Evolutionary conservation across 2,888 invertebrate genomes (phyloP).

Genomic region (Papilio elwesi): DNA sequence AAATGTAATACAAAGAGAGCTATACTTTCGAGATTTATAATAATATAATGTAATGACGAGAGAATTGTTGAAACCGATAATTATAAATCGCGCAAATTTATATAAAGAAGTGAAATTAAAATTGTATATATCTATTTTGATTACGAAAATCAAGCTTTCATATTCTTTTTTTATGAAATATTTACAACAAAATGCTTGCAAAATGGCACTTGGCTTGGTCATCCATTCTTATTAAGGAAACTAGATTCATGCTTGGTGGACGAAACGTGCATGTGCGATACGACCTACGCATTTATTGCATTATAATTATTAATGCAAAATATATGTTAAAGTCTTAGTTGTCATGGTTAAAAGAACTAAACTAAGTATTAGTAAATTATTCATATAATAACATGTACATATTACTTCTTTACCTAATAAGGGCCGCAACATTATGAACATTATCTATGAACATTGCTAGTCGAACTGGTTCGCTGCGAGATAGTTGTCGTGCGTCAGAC

Average conservation of each 20-base stretch:
- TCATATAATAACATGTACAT: too few species aligned
- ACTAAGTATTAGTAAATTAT: too few species aligned
- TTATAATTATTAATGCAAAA: background rate
- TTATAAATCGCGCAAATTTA: too few species aligned
- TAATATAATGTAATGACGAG: too few species aligned
- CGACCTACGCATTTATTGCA: background rate
- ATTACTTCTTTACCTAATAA: background rate
- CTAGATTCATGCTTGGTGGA: background rate
- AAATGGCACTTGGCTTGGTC: background rate
- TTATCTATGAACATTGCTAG: conserved; percentile 25
- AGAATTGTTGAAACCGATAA: too few species aligned
- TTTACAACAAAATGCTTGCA: background rate
- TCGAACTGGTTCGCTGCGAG: conserved; percentile 32
- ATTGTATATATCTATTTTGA: too few species aligned
- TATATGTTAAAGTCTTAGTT: background rate
- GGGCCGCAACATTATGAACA: background rate
- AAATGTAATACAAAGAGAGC: too few species aligned
- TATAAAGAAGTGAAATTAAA: too few species aligned
- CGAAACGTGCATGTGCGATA: background rate
- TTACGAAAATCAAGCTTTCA: too few species aligned
- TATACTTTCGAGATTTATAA: too few species aligned
- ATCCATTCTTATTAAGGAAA: background rate
- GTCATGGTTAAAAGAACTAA: too few species aligned
- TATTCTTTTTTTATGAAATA: too few species aligned
- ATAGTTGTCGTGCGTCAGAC: conserved; percentile 52